Base-by-base conservation (phyloP, 2,797 vertebrate species). In the Sebastes cheni region DNA sequence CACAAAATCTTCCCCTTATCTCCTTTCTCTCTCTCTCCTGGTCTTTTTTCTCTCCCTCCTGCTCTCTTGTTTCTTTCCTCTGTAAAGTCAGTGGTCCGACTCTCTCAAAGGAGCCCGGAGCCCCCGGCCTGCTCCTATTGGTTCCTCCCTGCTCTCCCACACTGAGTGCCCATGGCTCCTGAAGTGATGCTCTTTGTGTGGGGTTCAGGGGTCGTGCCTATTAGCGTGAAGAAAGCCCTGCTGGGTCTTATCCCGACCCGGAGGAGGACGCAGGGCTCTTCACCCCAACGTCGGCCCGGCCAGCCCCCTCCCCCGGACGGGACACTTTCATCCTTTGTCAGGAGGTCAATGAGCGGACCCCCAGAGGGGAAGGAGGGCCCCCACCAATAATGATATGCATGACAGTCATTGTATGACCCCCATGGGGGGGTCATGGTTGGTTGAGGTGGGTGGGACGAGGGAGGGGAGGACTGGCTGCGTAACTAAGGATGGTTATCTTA, bases 261-360 rank as follows among this genome's bases (percentile, higher is more conserved):
- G 96, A 96, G 97, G 96, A 97, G 94, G 96, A 95, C 95, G 93
- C 96, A 94, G 96, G 92, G 89, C 91, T 93, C 92, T 93, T 93
- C 92, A 94, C 91, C 94, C 92, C 89, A 88, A 88, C 88, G 90
- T 90, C 87, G 69, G 85, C 88, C 87, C 30, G 84, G 91, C 88
- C 90, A 79, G 79, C 91, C 92, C 93, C 86, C 87, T 90, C 87
- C 88, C 84, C 85, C 61, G 94, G 89, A 96, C 95, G 95, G 96
- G 96, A 96, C 95, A 96, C 97, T 98, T 98, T 98, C 96, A 97
- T 97, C 97, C 97, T 97, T 98, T 98, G 96, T 97, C 84, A 88
- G 81, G 91, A 94, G 97, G 97, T 97, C 97, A 97, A 96, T 96
- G 96, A 96, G 96, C 93, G 95, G 90, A 93, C 97, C 96, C 97